These are phyloP conservation scores for Tokudaia muenninki DNA, from an alignment of 2,797 vertebrate genomes.

Conservation along the genomic window DNA sequence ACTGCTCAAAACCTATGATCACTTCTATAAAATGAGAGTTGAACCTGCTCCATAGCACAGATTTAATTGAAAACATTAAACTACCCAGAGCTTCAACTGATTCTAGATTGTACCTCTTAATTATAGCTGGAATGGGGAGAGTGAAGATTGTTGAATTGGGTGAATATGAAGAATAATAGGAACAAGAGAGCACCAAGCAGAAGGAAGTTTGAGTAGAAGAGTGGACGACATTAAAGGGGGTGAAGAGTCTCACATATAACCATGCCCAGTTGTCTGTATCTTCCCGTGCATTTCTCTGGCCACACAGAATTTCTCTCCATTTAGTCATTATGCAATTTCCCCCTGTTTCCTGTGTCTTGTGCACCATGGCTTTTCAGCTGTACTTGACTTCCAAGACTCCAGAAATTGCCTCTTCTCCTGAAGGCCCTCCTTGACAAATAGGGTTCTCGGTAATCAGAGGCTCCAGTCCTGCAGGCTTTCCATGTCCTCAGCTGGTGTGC, in stretches of 20 bases:
- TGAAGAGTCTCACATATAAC: background rate
- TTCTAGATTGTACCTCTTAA: background rate
- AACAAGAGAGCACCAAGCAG: background rate
- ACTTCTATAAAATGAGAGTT: background rate
- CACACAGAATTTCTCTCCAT: background rate
- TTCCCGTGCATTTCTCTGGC: background rate
- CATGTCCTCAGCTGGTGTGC: background rate
- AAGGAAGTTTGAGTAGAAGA: background rate
- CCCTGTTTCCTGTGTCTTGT: background rate
- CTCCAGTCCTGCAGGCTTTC: rapidly evolving
- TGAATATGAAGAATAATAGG: background rate
- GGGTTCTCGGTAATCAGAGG: background rate
- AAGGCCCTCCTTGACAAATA: background rate
- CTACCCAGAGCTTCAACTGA: background rate
- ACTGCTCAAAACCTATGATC: background rate
- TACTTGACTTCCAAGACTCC: background rate
- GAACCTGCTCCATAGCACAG: background rate
- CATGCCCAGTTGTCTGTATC: background rate
- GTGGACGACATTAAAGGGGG: background rate
- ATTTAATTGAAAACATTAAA: background rate
- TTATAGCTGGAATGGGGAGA: background rate
- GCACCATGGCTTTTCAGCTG: background rate
- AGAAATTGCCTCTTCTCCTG: background rate
- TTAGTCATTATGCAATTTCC: background rate
- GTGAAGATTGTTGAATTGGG: background rate